A percentile compares a stretch with the other conserved stretches of the same genome.
phyloP scores from a whole-genome alignment of 2,888 invertebrate species.

The Leptinotarsa peninsularis region DNA sequence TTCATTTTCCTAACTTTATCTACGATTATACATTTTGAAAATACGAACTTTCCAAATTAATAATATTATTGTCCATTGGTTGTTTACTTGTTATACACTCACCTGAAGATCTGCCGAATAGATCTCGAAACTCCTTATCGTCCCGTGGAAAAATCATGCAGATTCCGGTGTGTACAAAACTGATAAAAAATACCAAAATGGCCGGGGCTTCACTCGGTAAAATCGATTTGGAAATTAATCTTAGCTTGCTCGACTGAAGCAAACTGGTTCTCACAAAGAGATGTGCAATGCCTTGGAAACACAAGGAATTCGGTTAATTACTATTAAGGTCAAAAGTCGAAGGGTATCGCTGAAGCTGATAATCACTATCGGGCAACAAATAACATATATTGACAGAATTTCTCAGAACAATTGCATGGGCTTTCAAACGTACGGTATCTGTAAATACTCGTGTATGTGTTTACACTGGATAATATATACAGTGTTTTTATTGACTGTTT shows the following conservation, averaged over 20 bases:
- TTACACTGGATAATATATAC: too few relatives aligned
- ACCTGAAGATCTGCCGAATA: neutral
- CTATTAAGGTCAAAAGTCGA: neutral
- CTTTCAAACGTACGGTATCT: neutral
- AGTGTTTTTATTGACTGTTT: too few relatives aligned
- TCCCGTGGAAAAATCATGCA: conserved; percentile 13
- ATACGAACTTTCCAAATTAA: too few relatives aligned
- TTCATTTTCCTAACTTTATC: too few relatives aligned
- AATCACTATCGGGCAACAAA: neutral
- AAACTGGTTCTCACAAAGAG: neutral
- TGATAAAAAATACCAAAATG: neutral
- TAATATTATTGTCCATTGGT: neutral
- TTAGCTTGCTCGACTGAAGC: neutral
- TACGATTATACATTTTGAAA: too few relatives aligned
- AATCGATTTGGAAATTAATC: neutral
- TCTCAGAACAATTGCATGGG: neutral
- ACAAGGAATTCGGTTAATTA: neutral
- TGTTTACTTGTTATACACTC: neutral
- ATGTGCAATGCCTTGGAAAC: conserved; percentile 4
- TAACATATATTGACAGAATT: neutral
- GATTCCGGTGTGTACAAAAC: neutral
- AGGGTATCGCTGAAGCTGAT: neutral
- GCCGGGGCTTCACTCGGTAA: neutral
- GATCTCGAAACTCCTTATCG: neutral
- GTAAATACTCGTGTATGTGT: too few relatives aligned